Evolutionary conservation across 2,113 vertebrate species (phyloP), one percentile per base, ranked within the genome.

Genomic region (Anguilla japonica): DNA sequence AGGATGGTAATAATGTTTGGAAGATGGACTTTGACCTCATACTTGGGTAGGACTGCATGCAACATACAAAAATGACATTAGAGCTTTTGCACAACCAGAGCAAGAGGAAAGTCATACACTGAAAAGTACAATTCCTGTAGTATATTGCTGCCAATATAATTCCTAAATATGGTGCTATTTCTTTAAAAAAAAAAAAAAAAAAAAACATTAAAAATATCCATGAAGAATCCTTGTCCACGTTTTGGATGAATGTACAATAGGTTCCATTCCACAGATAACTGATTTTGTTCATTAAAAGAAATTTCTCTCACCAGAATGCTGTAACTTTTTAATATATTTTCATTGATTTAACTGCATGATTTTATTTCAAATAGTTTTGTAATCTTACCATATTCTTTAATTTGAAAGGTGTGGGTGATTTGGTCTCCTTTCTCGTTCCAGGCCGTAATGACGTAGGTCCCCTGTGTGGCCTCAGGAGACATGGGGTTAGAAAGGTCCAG

Each of bases 21-120:
- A 84, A 95, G 88, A 18, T 92, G 15, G 7, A 95, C 84, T 11
- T 79, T 95, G 0, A 96, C 94, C 39, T 95, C 95, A 92, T 91
- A 96, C 85, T 94, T 95, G n/a, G 95, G 95, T 84, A 95, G 88
- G 89, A 96, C 95, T 96, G 83, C 86, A 91, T 82, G 16, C 84
- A 81, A 87, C 41, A 83, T 39, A 26, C 15, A 83, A 26, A 5
- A 39, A 53, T 14, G 5, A 46, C 26, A 9, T 2, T 29, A n/a
- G 16, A 16, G 22, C 6, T 34, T 20, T 60, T 15, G 14, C 40
- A 39, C 16, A 40, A 80, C 39, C 11, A 18, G 22, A 43, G 6
- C 43, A 39, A 41, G n/a, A 75, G 71, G 1, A 75, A n/a, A 13
- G 71, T 75, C 5, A 34, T 13, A n/a, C 79, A 20, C 13, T 18